Evolutionary conservation across 2,888 invertebrate species (phyloP).

Genomic region (Osmoderma eremita): DNA sequence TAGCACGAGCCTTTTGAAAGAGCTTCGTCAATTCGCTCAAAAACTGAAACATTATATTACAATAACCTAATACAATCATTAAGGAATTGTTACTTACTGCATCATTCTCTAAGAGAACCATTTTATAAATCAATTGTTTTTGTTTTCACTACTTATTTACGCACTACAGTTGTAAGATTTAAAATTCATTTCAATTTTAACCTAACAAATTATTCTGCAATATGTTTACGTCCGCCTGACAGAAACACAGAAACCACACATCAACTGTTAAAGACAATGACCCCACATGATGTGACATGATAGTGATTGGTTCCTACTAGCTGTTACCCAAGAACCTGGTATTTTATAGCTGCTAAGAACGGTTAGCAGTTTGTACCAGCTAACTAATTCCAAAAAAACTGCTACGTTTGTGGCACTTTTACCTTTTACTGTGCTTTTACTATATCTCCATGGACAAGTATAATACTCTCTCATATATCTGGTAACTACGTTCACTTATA

Average conservation of each 20-base stretch:
- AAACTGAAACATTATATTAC: conserved; percentile 72
- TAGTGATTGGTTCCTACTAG: too few relatives aligned
- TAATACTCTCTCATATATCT: too few relatives aligned
- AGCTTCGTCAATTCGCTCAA: conserved; percentile 84
- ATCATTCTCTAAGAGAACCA: conserved; percentile 77
- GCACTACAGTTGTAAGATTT: neutral
- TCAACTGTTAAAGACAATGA: neutral
- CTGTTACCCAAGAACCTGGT: too few relatives aligned
- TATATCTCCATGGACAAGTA: too few relatives aligned
- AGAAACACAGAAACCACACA: neutral
- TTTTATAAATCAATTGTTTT: conserved; percentile 52
- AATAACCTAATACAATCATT: conserved; percentile 37
- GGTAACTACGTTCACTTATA: too few relatives aligned
- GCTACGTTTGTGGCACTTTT: too few relatives aligned
- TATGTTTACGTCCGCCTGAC: too few relatives aligned
- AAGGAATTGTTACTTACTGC: conserved; percentile 65
- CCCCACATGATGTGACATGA: too few relatives aligned
- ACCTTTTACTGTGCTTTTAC: too few relatives aligned
- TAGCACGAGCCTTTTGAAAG: conserved; percentile 83
- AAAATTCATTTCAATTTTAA: conserved; percentile 2
- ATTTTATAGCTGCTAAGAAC: too few relatives aligned
- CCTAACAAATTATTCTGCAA: neutral
- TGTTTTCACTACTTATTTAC: neutral
- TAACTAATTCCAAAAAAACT: too few relatives aligned
- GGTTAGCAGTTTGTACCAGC: too few relatives aligned